Base-by-base conservation (phyloP, 1,140 invertebrate genomes). In the Sminthurinus signatus region DNA sequence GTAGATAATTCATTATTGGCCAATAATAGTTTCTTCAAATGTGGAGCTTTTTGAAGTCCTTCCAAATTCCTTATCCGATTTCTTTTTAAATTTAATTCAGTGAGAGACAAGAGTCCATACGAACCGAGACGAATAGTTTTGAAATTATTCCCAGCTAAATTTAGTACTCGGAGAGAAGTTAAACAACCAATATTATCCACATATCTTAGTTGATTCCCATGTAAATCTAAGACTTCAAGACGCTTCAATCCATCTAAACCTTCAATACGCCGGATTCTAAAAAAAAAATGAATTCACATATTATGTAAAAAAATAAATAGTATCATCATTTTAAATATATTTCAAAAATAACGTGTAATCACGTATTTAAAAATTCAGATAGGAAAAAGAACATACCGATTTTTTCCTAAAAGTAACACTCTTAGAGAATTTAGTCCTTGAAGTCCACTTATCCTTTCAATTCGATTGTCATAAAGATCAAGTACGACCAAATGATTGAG, bases 401-500 rank as follows among this genome's bases (percentile, higher is more conserved):
- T 94, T 78, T 94, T 95, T 8, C 92, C 92, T 73, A 95, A 82
- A 62, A 95, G 81, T 50, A 95, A 79, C 4, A 95, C 91, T 70
- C 90, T 78, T 12, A 95, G 79, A 74, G 86, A 88, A 50, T 83
- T 83, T 50, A 82, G 79, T 66, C 87, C 84, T 32, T 65, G 62
- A 4, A 95, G 78, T 62, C 83, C 87, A 44, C 82, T 83, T 52
- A 96, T 87, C 73, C 85, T 85, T 62, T 93, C 91, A 42, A 96
- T 85, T 76, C 93, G 89, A 78, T 96, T 96, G 76, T 94, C 89
- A 77, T 95, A 96, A 2, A 96, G 78, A 76, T 96, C 93, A 48
- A 96, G 82, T 74, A 94, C 94, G 28, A 96, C 91, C 44, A 94
- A 77, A 75, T 88, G 84, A 31, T 83, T 84, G 59, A 92, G 81